A percentile compares a stretch with the other conserved stretches of the same genome.
Evolutionary conservation across 1,140 invertebrate genomes (phyloP).

Genomic region (Pseudomyrmex sp.): DNA sequence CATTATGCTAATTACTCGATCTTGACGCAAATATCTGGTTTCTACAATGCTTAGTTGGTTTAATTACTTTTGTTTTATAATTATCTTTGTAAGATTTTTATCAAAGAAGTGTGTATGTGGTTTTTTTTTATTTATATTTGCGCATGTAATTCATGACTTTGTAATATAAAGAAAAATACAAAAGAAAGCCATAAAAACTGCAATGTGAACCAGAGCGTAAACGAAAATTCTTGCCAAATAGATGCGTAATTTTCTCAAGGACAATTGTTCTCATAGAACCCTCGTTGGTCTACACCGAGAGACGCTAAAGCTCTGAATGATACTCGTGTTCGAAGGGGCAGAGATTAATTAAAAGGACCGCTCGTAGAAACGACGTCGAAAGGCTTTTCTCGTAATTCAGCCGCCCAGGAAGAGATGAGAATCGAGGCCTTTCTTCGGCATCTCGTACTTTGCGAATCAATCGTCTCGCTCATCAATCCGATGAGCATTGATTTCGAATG

Average conservation of each 20-base stretch:
- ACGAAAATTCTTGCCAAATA: slow-evolving; percentile 16
- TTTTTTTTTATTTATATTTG: not conserved
- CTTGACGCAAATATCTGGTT: not conserved
- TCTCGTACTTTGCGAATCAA: not conserved
- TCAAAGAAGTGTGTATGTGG: not conserved
- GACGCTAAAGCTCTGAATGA: slow-evolving; percentile 61
- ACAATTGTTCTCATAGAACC: slow-evolving; percentile 10
- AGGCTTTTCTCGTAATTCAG: slow-evolving; percentile 68
- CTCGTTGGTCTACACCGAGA: slow-evolving; percentile 49
- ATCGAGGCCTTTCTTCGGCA: not conserved
- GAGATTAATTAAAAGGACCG: slow-evolving; percentile 74
- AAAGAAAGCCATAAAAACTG: not conserved
- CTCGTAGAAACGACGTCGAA: slow-evolving; percentile 64
- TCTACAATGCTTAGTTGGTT: not conserved
- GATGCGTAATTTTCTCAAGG: slow-evolving; percentile 53
- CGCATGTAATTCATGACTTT: not conserved
- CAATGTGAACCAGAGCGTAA: not conserved
- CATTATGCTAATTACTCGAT: not conserved
- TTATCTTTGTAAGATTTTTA: not conserved
- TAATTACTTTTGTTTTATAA: not conserved
- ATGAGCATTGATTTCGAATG: slow-evolving; percentile 70
- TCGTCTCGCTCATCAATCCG: slow-evolving; percentile 26
- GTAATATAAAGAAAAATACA: not conserved
- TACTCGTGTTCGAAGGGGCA: slow-evolving; percentile 64
- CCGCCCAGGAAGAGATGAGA: slow-evolving; percentile 23